Percentiles rank a stretch among this genome's conserved stretches.
Conservation (phyloP, 2,888 invertebrate genomes). For the Raillietiella orientalis region DNA sequence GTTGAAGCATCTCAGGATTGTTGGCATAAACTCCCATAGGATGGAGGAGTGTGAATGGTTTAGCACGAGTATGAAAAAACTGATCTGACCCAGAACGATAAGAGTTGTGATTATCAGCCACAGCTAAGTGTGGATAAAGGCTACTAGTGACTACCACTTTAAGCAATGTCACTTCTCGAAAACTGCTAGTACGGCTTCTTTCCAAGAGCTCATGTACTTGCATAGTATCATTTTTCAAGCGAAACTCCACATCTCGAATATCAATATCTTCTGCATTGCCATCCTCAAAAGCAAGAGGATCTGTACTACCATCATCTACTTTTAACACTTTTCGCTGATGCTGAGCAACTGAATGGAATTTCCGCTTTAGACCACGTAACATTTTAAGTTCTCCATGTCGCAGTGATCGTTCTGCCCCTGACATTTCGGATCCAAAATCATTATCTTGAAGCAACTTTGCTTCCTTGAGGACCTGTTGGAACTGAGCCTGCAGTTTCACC, state of each 20-base stretch:
- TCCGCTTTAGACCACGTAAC: conserved; percentile 38
- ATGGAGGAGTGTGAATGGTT: conserved; percentile 62
- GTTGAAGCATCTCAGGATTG: conserved; percentile 38
- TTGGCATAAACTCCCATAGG: conserved; percentile 64
- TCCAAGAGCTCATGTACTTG: conserved; percentile 31
- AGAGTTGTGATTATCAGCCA: conserved; percentile 77
- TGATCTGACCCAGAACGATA: conserved; percentile 44
- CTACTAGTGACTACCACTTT: conserved; percentile 65
- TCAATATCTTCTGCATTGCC: conserved; percentile 23
- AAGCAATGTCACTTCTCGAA: conserved; percentile 29
- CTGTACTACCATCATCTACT: conserved; percentile 20
- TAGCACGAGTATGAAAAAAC: conserved; percentile 50
- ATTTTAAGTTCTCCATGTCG: conserved; percentile 67
- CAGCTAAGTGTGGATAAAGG: conserved; percentile 74
- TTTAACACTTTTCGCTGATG: conserved; percentile 40
- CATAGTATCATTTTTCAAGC: conserved; percentile 36
- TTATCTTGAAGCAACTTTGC: conserved; percentile 1
- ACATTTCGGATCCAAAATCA: conserved; percentile 3
- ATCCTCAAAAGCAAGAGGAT: too few species aligned
- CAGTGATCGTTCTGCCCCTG: conserved; percentile 30
- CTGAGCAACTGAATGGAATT: conserved; percentile 27
- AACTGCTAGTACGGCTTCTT: conserved; percentile 26
- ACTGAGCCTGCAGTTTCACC: conserved; percentile 64
- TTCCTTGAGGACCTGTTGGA: conserved; percentile 42
- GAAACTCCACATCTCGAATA: conserved; percentile 57